Evolutionary conservation across 1,140 invertebrate species (phyloP).

Genomic region (Drosophila virilis): DNA sequence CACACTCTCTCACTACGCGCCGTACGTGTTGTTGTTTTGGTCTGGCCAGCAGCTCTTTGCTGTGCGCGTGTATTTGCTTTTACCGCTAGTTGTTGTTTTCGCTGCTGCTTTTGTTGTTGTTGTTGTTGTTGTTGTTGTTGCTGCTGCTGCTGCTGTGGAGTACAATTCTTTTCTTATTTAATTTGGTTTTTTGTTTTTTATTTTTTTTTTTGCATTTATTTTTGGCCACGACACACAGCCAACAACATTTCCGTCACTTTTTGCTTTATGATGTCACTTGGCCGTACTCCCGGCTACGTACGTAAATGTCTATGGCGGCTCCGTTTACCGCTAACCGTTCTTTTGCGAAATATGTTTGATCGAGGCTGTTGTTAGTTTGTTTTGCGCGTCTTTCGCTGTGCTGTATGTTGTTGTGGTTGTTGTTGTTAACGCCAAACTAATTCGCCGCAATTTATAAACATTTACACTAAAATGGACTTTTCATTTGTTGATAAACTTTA

Average conservation of each 20-base stretch:
- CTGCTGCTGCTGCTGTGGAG: slow-evolving; percentile 15
- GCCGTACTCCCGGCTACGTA: slow-evolving; percentile 9
- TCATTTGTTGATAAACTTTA: slow-evolving; percentile 54
- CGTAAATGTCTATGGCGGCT: neutral
- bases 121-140: neutral
- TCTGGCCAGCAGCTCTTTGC: slow-evolving; percentile 20
- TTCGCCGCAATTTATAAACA: slow-evolving; percentile 32
- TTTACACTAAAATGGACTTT: slow-evolving; percentile 34
- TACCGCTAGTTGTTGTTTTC: slow-evolving; percentile 36
- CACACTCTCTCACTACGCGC: slow-evolving; percentile 19
- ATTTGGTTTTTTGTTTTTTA: slow-evolving; percentile 20
- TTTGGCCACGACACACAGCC: slow-evolving; percentile 54
- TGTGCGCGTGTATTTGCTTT: slow-evolving; percentile 33
- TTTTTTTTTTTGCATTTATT: slow-evolving; percentile 61
- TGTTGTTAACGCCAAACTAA: slow-evolving; percentile 25
- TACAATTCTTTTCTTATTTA: slow-evolving; percentile 43
- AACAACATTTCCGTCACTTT: slow-evolving; percentile 62
- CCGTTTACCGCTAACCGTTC: slow-evolving; percentile 5
- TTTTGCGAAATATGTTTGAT: slow-evolving; percentile 16
- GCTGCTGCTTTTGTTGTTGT: slow-evolving; percentile 17
- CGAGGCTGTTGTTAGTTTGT: slow-evolving; percentile 21
- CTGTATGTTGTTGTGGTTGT: neutral
- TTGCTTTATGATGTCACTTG: slow-evolving; percentile 59
- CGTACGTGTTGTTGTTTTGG: slow-evolving; percentile 27
- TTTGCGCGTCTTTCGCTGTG: slow-evolving; percentile 26